phyloP scores from a whole-genome alignment of 2,113 vertebrate species.

The Amazona vittata region DNA sequence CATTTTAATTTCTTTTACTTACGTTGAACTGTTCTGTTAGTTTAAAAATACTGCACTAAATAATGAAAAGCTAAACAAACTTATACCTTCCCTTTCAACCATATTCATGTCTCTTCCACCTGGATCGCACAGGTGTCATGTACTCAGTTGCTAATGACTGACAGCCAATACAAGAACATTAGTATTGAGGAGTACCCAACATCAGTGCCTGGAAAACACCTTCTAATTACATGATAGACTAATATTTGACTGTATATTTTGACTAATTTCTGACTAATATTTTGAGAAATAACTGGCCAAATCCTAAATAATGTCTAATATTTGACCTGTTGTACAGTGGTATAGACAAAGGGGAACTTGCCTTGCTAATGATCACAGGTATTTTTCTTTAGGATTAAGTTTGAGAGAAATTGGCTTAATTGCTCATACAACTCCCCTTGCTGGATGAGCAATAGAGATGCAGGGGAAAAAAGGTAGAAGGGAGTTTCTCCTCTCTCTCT shows the following conservation, averaged over 20 bases:
- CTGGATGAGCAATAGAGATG: constrained; percentile 17
- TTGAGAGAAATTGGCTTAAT: background rate
- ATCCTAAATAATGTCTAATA: background rate
- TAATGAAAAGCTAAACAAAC: background rate
- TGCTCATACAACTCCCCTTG: constrained; percentile 59
- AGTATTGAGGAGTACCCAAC: background rate
- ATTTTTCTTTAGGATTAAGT: background rate
- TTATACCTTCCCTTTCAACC: background rate
- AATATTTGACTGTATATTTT: background rate
- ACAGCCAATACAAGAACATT: background rate
- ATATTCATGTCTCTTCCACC: background rate
- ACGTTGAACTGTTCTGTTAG: background rate
- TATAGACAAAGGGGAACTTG: background rate
- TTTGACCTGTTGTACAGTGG: background rate
- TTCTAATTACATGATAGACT: background rate
- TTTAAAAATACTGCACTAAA: background rate
- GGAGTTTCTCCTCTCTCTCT: background rate
- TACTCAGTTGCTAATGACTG: background rate
- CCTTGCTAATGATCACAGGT: background rate
- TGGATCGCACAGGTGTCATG: background rate
- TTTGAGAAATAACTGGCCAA: too few relatives aligned
- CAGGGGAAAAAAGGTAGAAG: background rate
- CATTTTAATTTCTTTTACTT: background rate
- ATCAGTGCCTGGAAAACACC: background rate
- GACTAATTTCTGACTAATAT: too few relatives aligned